Percentiles rank a stretch among this genome's conserved stretches.
Conservation (phyloP, 1,140 invertebrate genomes). For the Harlomillsia oculata region DNA sequence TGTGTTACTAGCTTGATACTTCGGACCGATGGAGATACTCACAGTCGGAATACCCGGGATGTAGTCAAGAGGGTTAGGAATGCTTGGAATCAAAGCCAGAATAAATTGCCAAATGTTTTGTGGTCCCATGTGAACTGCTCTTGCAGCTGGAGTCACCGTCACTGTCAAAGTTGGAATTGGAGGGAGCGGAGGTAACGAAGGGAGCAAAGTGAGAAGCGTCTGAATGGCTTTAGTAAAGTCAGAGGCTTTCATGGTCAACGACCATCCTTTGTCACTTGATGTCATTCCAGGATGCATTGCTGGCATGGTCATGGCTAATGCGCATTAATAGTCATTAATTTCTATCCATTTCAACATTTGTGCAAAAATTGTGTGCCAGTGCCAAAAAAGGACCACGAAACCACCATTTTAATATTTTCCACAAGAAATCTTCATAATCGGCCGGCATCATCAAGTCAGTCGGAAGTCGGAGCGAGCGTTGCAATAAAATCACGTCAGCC, state of each 20-base stretch:
- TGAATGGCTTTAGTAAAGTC: constrained; percentile 2
- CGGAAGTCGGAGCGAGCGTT: too few species aligned
- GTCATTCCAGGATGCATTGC: too few species aligned
- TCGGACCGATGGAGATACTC: constrained; percentile 3
- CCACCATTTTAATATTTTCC: too few species aligned
- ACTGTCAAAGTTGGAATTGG: constrained; percentile 17
- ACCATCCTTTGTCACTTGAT: background rate
- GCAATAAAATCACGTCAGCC: too few species aligned
- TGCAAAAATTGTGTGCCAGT: too few species aligned
- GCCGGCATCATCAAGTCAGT: too few species aligned
- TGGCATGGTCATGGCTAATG: too few species aligned
- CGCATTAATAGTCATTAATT: too few species aligned
- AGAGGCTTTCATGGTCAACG: constrained; percentile 5
- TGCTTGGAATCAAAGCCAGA: constrained; percentile 13
- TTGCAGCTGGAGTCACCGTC: constrained; percentile 1
- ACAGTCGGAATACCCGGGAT: constrained; percentile 9
- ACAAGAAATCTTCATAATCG: too few species aligned
- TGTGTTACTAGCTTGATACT: background rate
- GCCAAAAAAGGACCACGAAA: too few species aligned
- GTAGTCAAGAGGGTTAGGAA: constrained; percentile 5
- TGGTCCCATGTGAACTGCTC: constrained; percentile 4
- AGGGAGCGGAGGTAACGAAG: background rate
- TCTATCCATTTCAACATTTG: too few species aligned
- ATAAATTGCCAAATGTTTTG: constrained; percentile 19
- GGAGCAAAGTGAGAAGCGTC: background rate